Conservation (phyloP, 2,888 invertebrate genomes). For the Tiphia femorata region DNA sequence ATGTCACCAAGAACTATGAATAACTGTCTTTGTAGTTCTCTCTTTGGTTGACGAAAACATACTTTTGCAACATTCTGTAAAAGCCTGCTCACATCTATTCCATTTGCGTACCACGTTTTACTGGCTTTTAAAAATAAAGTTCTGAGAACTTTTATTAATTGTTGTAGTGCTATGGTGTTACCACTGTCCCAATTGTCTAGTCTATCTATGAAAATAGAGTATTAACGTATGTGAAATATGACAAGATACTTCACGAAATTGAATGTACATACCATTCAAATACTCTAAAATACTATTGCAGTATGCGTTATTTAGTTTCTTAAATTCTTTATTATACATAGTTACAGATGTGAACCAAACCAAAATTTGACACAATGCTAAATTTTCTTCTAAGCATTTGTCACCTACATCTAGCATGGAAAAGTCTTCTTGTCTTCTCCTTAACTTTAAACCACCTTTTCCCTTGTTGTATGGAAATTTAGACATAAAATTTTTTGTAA, state of each 20-base stretch:
- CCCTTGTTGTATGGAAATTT: constrained; percentile 74
- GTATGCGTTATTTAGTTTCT: constrained; percentile 63
- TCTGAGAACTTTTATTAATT: constrained; percentile 50
- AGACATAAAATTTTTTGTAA: constrained; percentile 72
- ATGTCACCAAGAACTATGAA: constrained; percentile 70
- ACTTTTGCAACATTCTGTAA: constrained; percentile 46
- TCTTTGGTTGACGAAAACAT: constrained; percentile 44
- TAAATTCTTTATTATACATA: constrained; percentile 69
- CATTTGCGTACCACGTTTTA: constrained; percentile 56
- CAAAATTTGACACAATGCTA: constrained; percentile 69
- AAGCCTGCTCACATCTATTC: constrained; percentile 46
- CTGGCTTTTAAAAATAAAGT: constrained; percentile 55
- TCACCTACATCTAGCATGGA: constrained; percentile 68
- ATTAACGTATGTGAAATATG: constrained; percentile 22
- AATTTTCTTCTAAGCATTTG: constrained; percentile 72
- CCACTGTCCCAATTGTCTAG: constrained; percentile 48
- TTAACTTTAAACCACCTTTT: constrained; percentile 50
- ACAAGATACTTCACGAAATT: constrained; percentile 6
- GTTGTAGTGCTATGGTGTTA: constrained; percentile 39
- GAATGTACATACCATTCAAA: constrained; percentile 68
- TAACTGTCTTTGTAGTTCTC: constrained; percentile 62
- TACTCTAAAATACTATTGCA: constrained; percentile 69
- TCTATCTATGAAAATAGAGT: constrained; percentile 43
- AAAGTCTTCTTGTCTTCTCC: constrained; percentile 65
- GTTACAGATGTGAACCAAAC: constrained; percentile 68